These are phyloP conservation scores for Geococcyx californianus DNA, from an alignment of 2,113 vertebrate species.

Conservation along the genomic window DNA sequence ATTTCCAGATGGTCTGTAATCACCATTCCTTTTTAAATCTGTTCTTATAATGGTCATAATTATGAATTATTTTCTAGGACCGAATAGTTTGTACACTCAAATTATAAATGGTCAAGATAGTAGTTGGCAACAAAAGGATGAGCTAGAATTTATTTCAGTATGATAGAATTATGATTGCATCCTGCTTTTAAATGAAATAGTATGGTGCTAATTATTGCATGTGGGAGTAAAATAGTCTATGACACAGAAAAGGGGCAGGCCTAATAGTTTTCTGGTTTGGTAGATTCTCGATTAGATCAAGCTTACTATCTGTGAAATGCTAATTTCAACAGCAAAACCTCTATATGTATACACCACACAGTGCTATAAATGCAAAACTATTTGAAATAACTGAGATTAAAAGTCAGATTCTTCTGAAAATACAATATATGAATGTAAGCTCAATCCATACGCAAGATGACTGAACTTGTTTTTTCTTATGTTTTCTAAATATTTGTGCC, in stretches of 20 bases:
- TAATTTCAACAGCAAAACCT: background rate
- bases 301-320: background rate
- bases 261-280: background rate
- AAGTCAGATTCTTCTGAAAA: background rate
- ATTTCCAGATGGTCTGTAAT: slow-evolving; percentile 64
- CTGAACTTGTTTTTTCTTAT: background rate
- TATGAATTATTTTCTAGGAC: slow-evolving; percentile 63
- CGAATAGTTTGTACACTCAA: slow-evolving; percentile 5
- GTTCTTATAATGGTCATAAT: slow-evolving; percentile 64
- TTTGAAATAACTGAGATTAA: background rate
- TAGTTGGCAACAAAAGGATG: background rate
- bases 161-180: background rate
- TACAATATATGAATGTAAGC: background rate
- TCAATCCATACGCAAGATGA: background rate
- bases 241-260: background rate
- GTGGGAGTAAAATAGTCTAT: background rate
- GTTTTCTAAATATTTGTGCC: slow-evolving; percentile 15
- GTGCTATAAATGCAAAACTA: background rate
- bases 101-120: slow-evolving; percentile 46
- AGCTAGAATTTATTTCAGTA: slow-evolving; percentile 16
- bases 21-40: slow-evolving; percentile 68
- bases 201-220: background rate
- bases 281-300: background rate
- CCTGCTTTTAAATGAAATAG: background rate
- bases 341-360: background rate